Evolutionary conservation across 2,797 vertebrate genomes (phyloP).

Genomic region (Characodon lateralis): DNA sequence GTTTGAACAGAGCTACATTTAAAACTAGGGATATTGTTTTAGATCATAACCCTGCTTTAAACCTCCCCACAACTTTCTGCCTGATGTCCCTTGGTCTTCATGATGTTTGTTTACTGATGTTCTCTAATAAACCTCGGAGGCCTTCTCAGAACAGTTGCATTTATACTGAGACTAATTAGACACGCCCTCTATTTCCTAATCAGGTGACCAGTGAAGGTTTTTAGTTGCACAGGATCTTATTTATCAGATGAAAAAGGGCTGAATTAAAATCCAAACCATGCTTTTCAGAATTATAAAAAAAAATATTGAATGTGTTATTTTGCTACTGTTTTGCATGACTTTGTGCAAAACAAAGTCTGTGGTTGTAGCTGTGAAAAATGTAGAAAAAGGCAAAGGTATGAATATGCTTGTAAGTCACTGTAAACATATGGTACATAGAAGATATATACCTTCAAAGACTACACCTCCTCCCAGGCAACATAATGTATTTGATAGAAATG

Average conservation of each 20-base stretch:
- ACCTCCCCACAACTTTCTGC: too few relatives aligned
- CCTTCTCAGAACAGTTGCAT: too few relatives aligned
- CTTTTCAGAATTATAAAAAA: background rate
- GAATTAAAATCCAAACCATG: background rate
- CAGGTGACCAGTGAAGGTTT: background rate
- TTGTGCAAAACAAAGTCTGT: background rate
- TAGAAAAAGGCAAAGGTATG: background rate
- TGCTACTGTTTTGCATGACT: background rate
- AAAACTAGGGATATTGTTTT: too few relatives aligned
- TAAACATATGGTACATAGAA: background rate
- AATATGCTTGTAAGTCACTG: background rate
- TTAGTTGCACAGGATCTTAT: background rate
- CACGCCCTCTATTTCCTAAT: background rate
- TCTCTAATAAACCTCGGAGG: too few relatives aligned
- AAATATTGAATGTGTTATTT: background rate
- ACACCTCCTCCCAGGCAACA: background rate
- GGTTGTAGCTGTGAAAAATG: background rate
- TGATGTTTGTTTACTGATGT: too few relatives aligned
- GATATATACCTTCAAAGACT: background rate
- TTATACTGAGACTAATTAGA: background rate
- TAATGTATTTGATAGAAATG: conserved; percentile 1
- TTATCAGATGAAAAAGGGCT: background rate
- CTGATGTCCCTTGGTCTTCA: too few relatives aligned
- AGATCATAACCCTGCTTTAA: too few relatives aligned
- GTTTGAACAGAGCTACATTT: too few relatives aligned